Base-by-base conservation (phyloP, 2,797 vertebrate species). In the Tarsius wallacei region DNA sequence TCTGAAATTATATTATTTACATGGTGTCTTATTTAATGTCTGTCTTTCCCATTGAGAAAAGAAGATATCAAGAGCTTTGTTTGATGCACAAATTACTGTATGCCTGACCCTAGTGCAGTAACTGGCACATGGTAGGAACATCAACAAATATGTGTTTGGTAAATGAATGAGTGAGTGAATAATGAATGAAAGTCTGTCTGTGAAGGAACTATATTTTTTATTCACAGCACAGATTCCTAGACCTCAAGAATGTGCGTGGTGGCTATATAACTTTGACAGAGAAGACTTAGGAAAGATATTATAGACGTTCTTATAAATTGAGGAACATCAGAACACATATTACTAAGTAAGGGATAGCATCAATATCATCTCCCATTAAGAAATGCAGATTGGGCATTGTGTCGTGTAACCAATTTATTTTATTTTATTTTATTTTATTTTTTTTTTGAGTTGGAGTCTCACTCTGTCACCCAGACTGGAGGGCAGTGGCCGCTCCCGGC, bases 1-100 rank as follows among this genome's bases (percentile, higher is more conserved):
- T 83, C 55, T 82, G 61, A 87, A 94, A 83, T 87, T 51, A 76
- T 76, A 55, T 80, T 73, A 64, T 77, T 82, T 82, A 33, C 28
- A 31, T 63, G 9, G 36, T 64, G 14, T 85, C 28, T 73, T 80
- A 66, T 80, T 94, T 76, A 82, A 61, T 73, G 33, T 68, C 26
- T 59, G 12, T 68, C 31, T 76, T 82, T 33, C 51, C 16, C 26
- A 61, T 51, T 6, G 59, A 47, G 59, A 87, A 73, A 76, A 57
- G 53, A 70, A 78, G 33, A 47, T 87, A 7, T 64, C 33, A 84
- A 88, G 88, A 57, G 12, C 53, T 88, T 63, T 82, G n/a, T 87
- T 66, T 88, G 63, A 51, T 64, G 1, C 21, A 42, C n/a, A 88
- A 63, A 73, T 73, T 77, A 51, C 63, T 42, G 1, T 55, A 33